These are phyloP conservation scores for Ophion obscuratus DNA, from an alignment of 2,888 invertebrate genomes.

Conservation along the genomic window DNA sequence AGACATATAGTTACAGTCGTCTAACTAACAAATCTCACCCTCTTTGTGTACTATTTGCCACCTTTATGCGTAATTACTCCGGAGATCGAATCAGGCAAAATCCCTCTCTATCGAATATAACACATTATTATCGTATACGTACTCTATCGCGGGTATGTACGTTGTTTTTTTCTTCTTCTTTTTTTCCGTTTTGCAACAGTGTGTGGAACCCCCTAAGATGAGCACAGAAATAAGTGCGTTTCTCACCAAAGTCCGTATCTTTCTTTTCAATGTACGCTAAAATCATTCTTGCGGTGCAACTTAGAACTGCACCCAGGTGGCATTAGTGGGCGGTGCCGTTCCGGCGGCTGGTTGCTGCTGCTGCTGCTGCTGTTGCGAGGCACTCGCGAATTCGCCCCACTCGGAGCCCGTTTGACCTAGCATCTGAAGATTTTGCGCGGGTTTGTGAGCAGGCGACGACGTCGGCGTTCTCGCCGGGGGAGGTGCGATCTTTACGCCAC, in stretches of 20 bases:
- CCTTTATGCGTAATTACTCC: slow-evolving; percentile 1
- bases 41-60: slow-evolving; percentile 41
- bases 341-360: slow-evolving; percentile 69
- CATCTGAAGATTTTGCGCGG: slow-evolving; percentile 85
- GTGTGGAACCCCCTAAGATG: slow-evolving; percentile 47
- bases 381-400: slow-evolving; percentile 92
- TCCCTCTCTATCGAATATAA: slow-evolving; percentile 55
- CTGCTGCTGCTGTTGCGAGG: slow-evolving; percentile 73
- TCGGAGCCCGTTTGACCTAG: slow-evolving; percentile 85
- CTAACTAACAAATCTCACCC: slow-evolving; percentile 36
- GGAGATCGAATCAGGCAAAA: slow-evolving; percentile 32
- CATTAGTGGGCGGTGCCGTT: slow-evolving; percentile 77
- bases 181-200: slow-evolving; percentile 9
- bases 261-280: slow-evolving; percentile 8
- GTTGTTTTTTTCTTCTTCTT: slow-evolving; percentile 30
- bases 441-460: slow-evolving; percentile 91
- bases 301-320: slow-evolving; percentile 84
- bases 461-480: slow-evolving; percentile 89
- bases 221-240: slow-evolving; percentile 53
- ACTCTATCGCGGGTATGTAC: slow-evolving; percentile 52
- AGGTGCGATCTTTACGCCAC: slow-evolving; percentile 90
- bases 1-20: slow-evolving; percentile 36
- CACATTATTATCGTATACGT: slow-evolving; percentile 50
- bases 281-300: slow-evolving; percentile 45
- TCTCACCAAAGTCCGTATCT: slow-evolving; percentile 47